phyloP scores from a whole-genome alignment of 2,797 vertebrate species.

The Microtus californicus region DNA sequence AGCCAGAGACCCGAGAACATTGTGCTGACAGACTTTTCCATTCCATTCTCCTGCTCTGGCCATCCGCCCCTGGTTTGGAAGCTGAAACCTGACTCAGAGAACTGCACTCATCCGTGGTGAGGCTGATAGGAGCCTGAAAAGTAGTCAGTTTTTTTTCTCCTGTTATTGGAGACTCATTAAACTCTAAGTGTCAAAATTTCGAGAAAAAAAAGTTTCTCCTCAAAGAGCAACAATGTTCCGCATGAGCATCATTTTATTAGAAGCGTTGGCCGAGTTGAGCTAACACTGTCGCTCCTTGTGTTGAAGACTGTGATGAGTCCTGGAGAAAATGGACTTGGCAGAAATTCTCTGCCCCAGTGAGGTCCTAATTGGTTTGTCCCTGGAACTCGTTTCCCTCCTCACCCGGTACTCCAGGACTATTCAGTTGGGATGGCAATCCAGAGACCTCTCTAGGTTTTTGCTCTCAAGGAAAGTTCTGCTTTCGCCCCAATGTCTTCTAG shows the following conservation, averaged over 20 bases:
- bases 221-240: background rate
- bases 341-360: background rate
- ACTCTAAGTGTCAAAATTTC: conserved; percentile 19
- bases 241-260: background rate
- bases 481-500: background rate
- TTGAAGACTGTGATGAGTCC: background rate
- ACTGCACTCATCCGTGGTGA: background rate
- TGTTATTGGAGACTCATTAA: conserved; percentile 37
- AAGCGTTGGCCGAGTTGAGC: background rate
- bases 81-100: background rate
- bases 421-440: background rate
- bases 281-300: background rate
- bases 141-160: background rate
- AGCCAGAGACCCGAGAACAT: conserved; percentile 29
- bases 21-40: background rate
- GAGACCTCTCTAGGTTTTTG: background rate
- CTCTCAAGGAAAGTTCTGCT: background rate
- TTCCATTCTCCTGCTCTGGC: too few species aligned
- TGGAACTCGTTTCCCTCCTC: background rate
- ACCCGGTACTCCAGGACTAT: background rate
- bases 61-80: background rate
- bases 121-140: background rate
- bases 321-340: background rate
- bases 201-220: background rate
- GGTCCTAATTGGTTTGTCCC: background rate